Percentiles rank a stretch among this genome's conserved stretches.
phyloP scores from a whole-genome alignment of 2,113 vertebrate genomes.

The Cyrtonyx montezumae region DNA sequence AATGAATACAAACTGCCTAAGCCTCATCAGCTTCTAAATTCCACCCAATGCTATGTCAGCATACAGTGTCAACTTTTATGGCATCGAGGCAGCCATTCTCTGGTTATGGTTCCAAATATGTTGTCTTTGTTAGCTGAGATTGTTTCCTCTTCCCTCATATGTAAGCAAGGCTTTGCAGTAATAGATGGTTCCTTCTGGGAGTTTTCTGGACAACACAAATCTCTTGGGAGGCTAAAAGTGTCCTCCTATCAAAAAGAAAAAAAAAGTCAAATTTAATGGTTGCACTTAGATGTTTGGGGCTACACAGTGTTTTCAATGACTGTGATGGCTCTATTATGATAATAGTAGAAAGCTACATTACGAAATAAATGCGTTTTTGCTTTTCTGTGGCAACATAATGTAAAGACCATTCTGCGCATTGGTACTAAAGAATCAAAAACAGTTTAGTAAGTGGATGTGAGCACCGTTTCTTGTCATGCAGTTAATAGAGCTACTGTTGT shows the following conservation, averaged over 20 bases:
- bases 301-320: slow-evolving; percentile 62
- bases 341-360: slow-evolving; percentile 72
- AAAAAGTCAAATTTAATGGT: slow-evolving; percentile 56
- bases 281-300: slow-evolving; percentile 69
- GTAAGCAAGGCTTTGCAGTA: not conserved
- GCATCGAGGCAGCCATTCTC: not conserved
- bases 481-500: slow-evolving; percentile 77
- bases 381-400: slow-evolving; percentile 76
- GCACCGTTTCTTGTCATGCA: slow-evolving; percentile 72
- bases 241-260: slow-evolving; percentile 38
- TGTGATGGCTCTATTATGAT: slow-evolving; percentile 77
- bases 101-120: not conserved
- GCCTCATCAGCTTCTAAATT: not conserved
- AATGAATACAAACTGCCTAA: not conserved
- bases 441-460: slow-evolving; percentile 75
- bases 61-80: not conserved
- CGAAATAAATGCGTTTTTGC: slow-evolving; percentile 75
- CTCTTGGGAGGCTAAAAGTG: slow-evolving; percentile 52
- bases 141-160: not conserved
- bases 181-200: not conserved
- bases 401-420: slow-evolving; percentile 68
- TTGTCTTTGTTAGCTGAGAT: not conserved
- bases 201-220: slow-evolving; percentile 8
- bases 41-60: not conserved
- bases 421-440: slow-evolving; percentile 78